phyloP scores from a whole-genome alignment of 1,140 invertebrate genomes.

The Melipona quadrifasciata region DNA sequence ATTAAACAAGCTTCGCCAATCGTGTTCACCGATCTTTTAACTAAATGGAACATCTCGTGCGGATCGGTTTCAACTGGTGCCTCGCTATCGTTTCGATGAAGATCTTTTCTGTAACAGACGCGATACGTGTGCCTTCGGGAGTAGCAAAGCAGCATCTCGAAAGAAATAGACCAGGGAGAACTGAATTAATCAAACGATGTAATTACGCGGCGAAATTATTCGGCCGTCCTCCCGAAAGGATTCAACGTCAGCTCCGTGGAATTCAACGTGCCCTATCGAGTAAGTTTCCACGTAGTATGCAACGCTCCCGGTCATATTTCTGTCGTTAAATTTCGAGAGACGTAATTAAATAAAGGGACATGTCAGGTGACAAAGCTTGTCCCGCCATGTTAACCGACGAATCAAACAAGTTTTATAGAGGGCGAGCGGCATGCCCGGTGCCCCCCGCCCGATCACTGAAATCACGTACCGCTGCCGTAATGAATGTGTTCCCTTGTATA shows the following conservation, averaged over 20 bases:
- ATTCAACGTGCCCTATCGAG: constrained; percentile 46
- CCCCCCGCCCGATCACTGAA: constrained; percentile 37
- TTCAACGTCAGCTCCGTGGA: constrained; percentile 2
- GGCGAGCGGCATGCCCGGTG: not conserved
- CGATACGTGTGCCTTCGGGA: too few species aligned
- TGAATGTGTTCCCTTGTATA: constrained; percentile 2
- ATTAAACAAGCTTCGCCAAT: too few species aligned
- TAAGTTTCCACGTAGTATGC: constrained; percentile 1
- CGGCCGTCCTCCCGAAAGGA: not conserved
- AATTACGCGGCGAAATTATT: constrained; percentile 11
- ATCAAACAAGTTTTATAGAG: constrained; percentile 48
- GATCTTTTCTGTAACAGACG: too few species aligned
- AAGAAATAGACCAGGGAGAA: constrained; percentile 14
- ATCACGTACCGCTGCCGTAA: constrained; percentile 17
- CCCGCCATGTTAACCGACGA: constrained; percentile 31
- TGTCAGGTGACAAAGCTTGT: constrained; percentile 25
- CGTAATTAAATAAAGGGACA: constrained; percentile 46
- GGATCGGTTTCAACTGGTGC: not conserved
- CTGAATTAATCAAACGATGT: constrained; percentile 15
- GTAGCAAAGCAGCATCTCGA: not conserved
- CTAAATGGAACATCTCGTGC: too few species aligned
- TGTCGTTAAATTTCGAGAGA: constrained; percentile 38
- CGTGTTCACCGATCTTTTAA: too few species aligned
- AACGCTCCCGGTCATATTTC: constrained; percentile 24
- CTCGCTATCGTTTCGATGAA: not conserved